Conservation (phyloP, 2,888 invertebrate species). For the Panopea generosa region DNA sequence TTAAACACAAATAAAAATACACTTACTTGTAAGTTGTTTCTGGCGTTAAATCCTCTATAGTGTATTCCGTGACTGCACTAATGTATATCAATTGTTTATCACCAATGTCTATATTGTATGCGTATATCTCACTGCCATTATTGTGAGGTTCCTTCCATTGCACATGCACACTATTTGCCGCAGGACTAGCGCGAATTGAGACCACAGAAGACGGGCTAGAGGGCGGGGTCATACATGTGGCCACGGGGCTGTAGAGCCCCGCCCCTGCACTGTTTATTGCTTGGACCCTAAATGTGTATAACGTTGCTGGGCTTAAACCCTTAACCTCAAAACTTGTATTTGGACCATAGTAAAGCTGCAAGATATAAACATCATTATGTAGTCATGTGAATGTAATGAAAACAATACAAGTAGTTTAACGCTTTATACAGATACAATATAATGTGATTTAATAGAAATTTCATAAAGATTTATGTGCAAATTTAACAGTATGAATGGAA, state of each 20-base stretch:
- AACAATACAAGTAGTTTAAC: too few species aligned
- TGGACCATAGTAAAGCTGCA: slow-evolving; percentile 83
- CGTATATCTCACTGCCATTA: slow-evolving; percentile 91
- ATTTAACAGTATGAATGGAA: too few species aligned
- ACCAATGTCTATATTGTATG: slow-evolving; percentile 91
- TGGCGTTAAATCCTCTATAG: slow-evolving; percentile 90
- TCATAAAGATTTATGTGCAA: too few species aligned
- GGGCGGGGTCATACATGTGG: slow-evolving; percentile 91
- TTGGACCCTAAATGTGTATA: slow-evolving; percentile 92
- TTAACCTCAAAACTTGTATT: slow-evolving; percentile 88
- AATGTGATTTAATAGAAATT: too few species aligned
- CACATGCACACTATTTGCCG: slow-evolving; percentile 88
- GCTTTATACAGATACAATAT: too few species aligned
- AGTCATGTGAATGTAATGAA: not conserved
- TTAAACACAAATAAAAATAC: too few species aligned
- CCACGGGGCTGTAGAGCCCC: slow-evolving; percentile 90
- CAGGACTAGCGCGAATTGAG: slow-evolving; percentile 86
- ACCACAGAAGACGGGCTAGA: slow-evolving; percentile 91
- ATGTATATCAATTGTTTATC: slow-evolving; percentile 78
- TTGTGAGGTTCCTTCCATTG: slow-evolving; percentile 91
- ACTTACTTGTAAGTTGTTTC: slow-evolving; percentile 91
- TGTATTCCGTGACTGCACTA: slow-evolving; percentile 85
- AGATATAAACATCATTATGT: slow-evolving; percentile 11
- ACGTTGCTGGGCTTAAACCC: slow-evolving; percentile 91
- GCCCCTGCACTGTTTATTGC: slow-evolving; percentile 93